Evolutionary conservation across 1,140 invertebrate species (phyloP), one percentile per base, ranked within the genome.

Genomic region (Hirudo medicinalis): DNA sequence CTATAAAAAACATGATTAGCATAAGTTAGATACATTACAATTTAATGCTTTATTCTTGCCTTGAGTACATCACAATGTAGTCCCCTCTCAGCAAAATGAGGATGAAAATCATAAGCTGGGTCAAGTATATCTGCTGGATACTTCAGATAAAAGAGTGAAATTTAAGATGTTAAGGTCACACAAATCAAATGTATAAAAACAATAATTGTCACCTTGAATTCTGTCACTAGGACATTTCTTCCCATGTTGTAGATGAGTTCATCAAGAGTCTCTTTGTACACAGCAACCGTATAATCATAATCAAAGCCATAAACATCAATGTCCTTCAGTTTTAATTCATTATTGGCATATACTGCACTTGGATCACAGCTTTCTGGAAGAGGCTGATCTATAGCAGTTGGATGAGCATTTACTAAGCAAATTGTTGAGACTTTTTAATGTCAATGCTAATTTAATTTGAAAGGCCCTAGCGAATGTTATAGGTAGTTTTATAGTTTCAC

Each of bases 261-360:
- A 80, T 97, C 91, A 79, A 97, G 83, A 54, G 89, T 87, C 25
- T 90, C 88, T 78, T 91, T 94, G 81, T 98, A 98, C 77, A 90
- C 90, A n/a, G 94, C 94, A 73, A 97, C 81, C 0, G 95, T 98
- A 79, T 97, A 98, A 81, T 98, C 95, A 85, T 97, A 98, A 84
- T 98, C 95, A 85, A 97, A 98, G 22, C 95, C 95, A 85, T 96
- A 97, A 0, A 97, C 91, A 78, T 91, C 87, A 53, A 97, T 90
- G 79, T 95, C 90, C 72, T 88, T 86, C 29, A 98, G 81, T 81
- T 95, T 89, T 27, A 97, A 83, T 80, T 97, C 93, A 84, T 97
- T 97, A 82, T 94, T 97, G n/a, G 92, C 91, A 85, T 97, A 98
- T 0, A 97, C 91, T 25, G 89, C 91, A 76, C 86, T 84, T 0